Base-by-base conservation (phyloP, 1,140 invertebrate species). In the Hyphantria cunea region DNA sequence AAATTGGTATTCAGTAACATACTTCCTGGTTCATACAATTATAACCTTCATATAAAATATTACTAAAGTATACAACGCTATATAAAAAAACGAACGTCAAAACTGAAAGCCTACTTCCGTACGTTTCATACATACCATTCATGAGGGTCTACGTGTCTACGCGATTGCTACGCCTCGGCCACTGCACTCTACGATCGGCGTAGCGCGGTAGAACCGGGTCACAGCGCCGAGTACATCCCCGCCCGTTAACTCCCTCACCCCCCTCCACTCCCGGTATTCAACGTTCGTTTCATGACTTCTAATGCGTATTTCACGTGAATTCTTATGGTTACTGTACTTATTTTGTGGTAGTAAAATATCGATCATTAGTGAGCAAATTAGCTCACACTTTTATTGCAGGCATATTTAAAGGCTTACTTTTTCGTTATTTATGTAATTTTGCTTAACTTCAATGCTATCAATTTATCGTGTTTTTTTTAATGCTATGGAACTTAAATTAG, bases 161-260 rank as follows among this genome's bases (percentile, higher is more conserved):
- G 74, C 12, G 47, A 34, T 31, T 49, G 53, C 62, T 64, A 56
- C 82, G 78, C 78, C 80, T 75, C 79, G 81, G 78, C 60, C 81
- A 82, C 65, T 82, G 81, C 82, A 79, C 85, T 76, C 84, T 84
- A 85, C 84, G 54, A 44, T 41, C 45, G 54, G 54, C 83, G 82
- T 84, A 84, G 72, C 73, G 12, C 2, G 1, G 12, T 12, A 44
- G 66, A 86, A 81, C 75, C 85, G 74, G 85, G 85, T 88, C 85
- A 88, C 68, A 64, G 52, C 85, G 86, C 68, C 66, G 52, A 44
- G 70, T 68, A 70, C 71, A 66, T 12, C 48, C 37, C 13, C 48
- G 14, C 17, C n/a, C n/a, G n/a, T n/a, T n/a, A n/a, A n/a, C n/a
- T 52, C 58, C 33, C 11, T 12, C n/a, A 34, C 42, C 14, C 37